phyloP scores from a whole-genome alignment of 2,113 vertebrate species.

The Rhinogobius similis region DNA sequence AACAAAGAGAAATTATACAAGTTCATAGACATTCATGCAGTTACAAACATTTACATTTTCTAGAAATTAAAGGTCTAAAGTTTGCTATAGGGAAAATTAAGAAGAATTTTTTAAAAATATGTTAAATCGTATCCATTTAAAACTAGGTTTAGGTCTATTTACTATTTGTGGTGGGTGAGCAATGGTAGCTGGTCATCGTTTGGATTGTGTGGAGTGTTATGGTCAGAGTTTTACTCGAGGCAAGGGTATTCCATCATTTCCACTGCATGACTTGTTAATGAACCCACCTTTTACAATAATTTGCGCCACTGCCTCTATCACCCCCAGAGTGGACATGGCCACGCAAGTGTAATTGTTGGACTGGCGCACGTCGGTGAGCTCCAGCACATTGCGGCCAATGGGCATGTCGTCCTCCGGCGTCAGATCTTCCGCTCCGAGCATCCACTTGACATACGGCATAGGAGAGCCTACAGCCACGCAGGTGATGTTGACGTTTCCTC shows the following conservation, averaged over 20 bases:
- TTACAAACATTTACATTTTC: neutral
- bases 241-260: conserved; percentile 7
- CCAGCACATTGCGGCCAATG: conserved; percentile 95
- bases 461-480: conserved; percentile 97
- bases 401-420: conserved; percentile 99
- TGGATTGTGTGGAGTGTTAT: neutral
- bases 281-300: conserved; percentile 95
- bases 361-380: conserved; percentile 95
- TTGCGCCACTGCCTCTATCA: conserved; percentile 96
- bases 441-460: conserved; percentile 99
- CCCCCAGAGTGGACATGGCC: conserved; percentile 97
- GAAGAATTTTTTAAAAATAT: no score
- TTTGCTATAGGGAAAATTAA: neutral
- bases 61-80: neutral
- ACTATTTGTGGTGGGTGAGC: neutral
- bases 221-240: neutral
- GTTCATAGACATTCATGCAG: neutral
- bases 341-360: conserved; percentile 99
- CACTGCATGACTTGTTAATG: neutral
- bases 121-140: neutral
- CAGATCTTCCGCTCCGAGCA: conserved; percentile 96
- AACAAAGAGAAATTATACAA: neutral
- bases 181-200: neutral
- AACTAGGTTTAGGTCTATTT: neutral
- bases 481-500: conserved; percentile 97